Percentiles rank a stretch among this genome's conserved stretches.
These are phyloP conservation scores for Orchestes rusci DNA, from an alignment of 2,888 invertebrate species.

Conservation along the genomic window DNA sequence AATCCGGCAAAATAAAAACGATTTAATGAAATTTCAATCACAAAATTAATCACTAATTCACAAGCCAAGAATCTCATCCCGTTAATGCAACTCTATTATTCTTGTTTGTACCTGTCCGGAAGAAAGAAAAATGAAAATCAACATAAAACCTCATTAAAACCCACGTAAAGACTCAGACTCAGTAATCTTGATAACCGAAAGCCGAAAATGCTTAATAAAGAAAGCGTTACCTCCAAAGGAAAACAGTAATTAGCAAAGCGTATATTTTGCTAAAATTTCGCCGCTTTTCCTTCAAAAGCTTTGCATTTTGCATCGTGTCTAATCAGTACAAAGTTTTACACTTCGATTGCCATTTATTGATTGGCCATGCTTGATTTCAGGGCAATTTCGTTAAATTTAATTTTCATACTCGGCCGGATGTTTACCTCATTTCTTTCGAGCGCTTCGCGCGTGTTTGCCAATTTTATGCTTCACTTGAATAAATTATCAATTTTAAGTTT, in stretches of 20 bases:
- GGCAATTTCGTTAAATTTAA: constrained; percentile 30
- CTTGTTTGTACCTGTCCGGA: no score
- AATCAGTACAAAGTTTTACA: constrained; percentile 28
- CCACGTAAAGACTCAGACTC: no score
- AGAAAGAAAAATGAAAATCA: no score
- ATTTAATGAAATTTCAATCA: no score
- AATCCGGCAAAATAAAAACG: no score
- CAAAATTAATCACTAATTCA: no score
- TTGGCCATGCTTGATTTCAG: constrained; percentile 31
- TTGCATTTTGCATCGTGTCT: constrained; percentile 20
- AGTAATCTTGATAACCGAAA: no score
- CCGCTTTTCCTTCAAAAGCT: constrained; percentile 10
- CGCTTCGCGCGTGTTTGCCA: constrained; percentile 9
- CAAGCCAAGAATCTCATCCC: no score
- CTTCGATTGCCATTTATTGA: constrained; percentile 33
- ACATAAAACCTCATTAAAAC: no score
- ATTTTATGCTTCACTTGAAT: constrained; percentile 11
- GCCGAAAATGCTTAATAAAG: no score
- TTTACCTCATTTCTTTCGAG: constrained; percentile 17
- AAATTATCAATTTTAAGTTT: constrained; percentile 3
- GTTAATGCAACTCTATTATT: no score
- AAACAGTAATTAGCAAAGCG: not conserved
- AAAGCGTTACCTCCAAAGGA: no score
- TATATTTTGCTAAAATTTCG: constrained; percentile 5
- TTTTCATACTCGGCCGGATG: constrained; percentile 25